phyloP scores from a whole-genome alignment of 2,888 invertebrate genomes.

The Leptinotarsa haldemani region DNA sequence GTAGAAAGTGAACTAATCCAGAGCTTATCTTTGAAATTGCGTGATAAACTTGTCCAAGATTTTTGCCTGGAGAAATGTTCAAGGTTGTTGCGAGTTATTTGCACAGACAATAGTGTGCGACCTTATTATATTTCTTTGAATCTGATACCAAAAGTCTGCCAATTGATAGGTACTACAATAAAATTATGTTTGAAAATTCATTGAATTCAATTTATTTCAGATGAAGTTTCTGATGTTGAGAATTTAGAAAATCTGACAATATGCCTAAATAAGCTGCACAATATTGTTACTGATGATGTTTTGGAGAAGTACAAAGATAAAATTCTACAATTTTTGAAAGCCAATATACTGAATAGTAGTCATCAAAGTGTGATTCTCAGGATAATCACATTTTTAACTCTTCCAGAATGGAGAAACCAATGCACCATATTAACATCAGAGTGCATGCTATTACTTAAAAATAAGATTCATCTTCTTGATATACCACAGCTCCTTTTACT shows the following conservation, averaged over 20 bases:
- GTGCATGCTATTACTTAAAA: conserved; percentile 62
- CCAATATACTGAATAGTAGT: conserved; percentile 53
- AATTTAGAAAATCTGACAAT: conserved; percentile 66
- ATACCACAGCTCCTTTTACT: conserved; percentile 62
- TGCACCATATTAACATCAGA: conserved; percentile 61
- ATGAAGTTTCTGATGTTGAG: conserved; percentile 45
- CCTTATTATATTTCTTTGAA: conserved; percentile 62
- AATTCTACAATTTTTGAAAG: conserved; percentile 59
- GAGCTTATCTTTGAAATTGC: conserved; percentile 60
- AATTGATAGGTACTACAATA: conserved; percentile 58
- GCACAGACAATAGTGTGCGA: conserved; percentile 62
- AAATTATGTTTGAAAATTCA: not conserved
- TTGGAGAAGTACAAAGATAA: conserved; percentile 62
- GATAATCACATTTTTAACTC: conserved; percentile 64
- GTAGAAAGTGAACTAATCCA: conserved; percentile 59
- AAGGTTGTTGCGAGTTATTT: conserved; percentile 64
- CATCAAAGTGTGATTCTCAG: conserved; percentile 57
- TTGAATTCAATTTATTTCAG: conserved; percentile 14
- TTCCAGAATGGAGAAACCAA: conserved; percentile 66
- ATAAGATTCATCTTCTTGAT: conserved; percentile 61
- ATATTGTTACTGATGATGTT: conserved; percentile 61
- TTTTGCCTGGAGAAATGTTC: conserved; percentile 60
- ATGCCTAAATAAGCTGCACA: conserved; percentile 65
- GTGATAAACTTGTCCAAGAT: conserved; percentile 51
- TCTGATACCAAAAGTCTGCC: conserved; percentile 63